A percentile compares a stretch with the other conserved stretches of the same genome.
Conservation (phyloP, 2,888 invertebrate species). For the Meliscaeva auricollis region DNA sequence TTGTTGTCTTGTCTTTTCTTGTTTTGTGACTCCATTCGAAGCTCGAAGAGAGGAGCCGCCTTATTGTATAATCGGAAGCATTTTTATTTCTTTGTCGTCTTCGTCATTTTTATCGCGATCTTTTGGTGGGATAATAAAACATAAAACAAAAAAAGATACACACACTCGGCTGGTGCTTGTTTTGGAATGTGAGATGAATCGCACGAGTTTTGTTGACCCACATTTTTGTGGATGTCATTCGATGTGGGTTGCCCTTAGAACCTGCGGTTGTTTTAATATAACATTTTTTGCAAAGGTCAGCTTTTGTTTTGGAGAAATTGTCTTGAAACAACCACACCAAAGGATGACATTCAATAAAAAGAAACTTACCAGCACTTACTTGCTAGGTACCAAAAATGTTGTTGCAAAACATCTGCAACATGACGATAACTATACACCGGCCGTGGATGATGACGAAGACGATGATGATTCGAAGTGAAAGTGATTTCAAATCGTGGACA, state of each 20-base stretch:
- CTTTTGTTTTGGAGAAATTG: constrained; percentile 30
- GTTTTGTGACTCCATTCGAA: background rate
- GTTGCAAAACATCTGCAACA: constrained; percentile 64
- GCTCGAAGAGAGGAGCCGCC: constrained; percentile 17
- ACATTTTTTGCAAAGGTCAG: constrained; percentile 41
- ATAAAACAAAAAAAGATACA: constrained; percentile 24
- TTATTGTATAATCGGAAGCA: constrained; percentile 68
- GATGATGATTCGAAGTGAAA: constrained; percentile 73
- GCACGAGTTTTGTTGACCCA: constrained; percentile 59
- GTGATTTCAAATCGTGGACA: constrained; percentile 63
- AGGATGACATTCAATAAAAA: constrained; percentile 56
- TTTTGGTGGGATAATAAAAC: constrained; percentile 39
- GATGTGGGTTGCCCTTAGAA: constrained; percentile 33
- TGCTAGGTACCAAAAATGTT: background rate
- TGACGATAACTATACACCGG: constrained; percentile 28
- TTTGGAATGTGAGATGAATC: constrained; percentile 46
- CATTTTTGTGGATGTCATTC: constrained; percentile 53
- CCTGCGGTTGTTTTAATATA: background rate
- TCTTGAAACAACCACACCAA: constrained; percentile 4
- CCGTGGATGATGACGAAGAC: background rate
- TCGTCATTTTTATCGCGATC: constrained; percentile 16
- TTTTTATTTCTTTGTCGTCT: constrained; percentile 15
- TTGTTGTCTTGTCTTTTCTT: constrained; percentile 4
- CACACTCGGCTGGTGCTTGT: constrained; percentile 9
- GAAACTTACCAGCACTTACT: constrained; percentile 21